These are phyloP conservation scores for Drosophila mayri DNA, from an alignment of 1,140 invertebrate species.

Conservation along the genomic window DNA sequence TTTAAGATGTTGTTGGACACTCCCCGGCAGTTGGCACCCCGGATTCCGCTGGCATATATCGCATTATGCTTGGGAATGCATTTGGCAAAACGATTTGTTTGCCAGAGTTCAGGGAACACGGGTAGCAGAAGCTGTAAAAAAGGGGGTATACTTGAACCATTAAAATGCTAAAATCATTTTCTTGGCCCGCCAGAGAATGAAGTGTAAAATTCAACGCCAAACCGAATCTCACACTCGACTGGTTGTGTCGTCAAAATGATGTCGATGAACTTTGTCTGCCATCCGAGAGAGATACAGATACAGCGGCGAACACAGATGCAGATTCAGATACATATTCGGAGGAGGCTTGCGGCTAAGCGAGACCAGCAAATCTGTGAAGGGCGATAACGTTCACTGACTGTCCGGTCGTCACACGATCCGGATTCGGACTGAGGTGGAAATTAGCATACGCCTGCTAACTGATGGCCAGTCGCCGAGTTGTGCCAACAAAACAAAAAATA, in stretches of 20 bases:
- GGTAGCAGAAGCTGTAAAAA: slow-evolving; percentile 3
- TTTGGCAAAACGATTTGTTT: slow-evolving; percentile 53
- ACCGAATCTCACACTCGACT: slow-evolving; percentile 64
- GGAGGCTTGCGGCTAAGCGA: not conserved
- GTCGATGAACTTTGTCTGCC: slow-evolving; percentile 68
- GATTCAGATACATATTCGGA: slow-evolving; percentile 6
- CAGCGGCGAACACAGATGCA: slow-evolving; percentile 13
- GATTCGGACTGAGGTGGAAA: slow-evolving; percentile 38
- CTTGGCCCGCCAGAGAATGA: slow-evolving; percentile 22
- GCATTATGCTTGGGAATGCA: slow-evolving; percentile 46
- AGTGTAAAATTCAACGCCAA: slow-evolving; percentile 56
- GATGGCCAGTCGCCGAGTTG: slow-evolving; percentile 7
- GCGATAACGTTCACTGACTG: slow-evolving; percentile 48
- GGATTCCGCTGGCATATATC: slow-evolving; percentile 32
- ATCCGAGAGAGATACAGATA: slow-evolving; percentile 22
- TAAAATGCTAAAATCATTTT: slow-evolving; percentile 47
- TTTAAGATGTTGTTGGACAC: slow-evolving; percentile 74
- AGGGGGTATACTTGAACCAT: slow-evolving; percentile 38
- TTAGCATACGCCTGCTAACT: slow-evolving; percentile 70
- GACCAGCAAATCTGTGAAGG: slow-evolving; percentile 20
- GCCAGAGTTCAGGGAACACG: slow-evolving; percentile 29
- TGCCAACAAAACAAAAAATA: not conserved
- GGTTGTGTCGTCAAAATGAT: slow-evolving; percentile 45
- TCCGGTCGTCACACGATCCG: slow-evolving; percentile 44
- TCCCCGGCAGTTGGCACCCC: slow-evolving; percentile 2